A percentile compares a stretch with the other conserved stretches of the same genome.
Conservation (phyloP, 2,888 invertebrate species). For the Timema cristinae region DNA sequence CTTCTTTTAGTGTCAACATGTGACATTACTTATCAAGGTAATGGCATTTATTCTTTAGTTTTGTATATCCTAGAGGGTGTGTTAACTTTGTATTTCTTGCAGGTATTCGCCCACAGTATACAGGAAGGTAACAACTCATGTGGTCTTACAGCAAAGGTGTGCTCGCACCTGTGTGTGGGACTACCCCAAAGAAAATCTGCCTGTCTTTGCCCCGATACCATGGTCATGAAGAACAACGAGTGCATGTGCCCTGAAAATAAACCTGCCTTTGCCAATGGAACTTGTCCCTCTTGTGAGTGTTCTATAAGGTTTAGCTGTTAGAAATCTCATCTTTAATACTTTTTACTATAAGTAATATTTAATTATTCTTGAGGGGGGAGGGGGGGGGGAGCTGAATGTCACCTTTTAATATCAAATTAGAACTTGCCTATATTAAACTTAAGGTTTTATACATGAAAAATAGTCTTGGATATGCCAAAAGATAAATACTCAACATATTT, state of each 20-base stretch:
- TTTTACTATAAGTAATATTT: no score
- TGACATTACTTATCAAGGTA: no score
- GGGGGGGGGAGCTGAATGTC: no score
- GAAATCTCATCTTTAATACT: no score
- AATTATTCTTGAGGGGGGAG: no score
- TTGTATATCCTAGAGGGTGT: neutral
- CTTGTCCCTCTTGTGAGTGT: slow-evolving; percentile 54
- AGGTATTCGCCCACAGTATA: slow-evolving; percentile 68
- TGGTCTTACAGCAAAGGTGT: slow-evolving; percentile 53
- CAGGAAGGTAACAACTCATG: slow-evolving; percentile 74
- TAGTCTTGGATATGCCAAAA: no score
- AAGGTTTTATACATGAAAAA: no score
- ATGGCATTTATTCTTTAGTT: neutral
- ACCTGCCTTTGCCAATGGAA: slow-evolving; percentile 60
- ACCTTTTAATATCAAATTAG: no score
- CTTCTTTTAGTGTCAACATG: no score
- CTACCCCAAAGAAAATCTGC: slow-evolving; percentile 61
- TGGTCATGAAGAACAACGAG: slow-evolving; percentile 51
- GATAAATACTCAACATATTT: no score
- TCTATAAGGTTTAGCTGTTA: no score
- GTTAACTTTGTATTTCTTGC: slow-evolving; percentile 22
- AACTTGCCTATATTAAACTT: no score
- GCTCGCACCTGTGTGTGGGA: slow-evolving; percentile 74
- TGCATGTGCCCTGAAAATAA: slow-evolving; percentile 75
- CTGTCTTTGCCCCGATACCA: slow-evolving; percentile 80